phyloP scores from a whole-genome alignment of 2,888 invertebrate species.

The Hoplodrina blanda region DNA sequence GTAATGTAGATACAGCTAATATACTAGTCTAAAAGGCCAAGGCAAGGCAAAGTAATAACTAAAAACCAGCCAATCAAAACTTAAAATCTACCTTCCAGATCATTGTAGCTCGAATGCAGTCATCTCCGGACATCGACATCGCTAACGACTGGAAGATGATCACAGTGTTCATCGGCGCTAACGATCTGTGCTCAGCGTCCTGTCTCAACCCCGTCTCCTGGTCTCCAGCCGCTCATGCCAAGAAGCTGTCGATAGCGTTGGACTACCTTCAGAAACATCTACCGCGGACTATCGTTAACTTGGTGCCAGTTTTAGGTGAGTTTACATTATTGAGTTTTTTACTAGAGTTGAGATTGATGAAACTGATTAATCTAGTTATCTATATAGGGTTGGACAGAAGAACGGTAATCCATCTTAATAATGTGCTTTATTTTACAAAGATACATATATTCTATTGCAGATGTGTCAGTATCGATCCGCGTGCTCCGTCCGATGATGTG shows the following conservation, averaged over 20 bases:
- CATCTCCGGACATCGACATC: conserved; percentile 91
- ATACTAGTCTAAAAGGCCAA: too few species aligned
- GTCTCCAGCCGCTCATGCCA: conserved; percentile 91
- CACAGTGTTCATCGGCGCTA: conserved; percentile 94
- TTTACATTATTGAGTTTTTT: not conserved
- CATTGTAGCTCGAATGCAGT: conserved; percentile 92
- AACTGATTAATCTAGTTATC: too few species aligned
- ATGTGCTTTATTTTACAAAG: not conserved
- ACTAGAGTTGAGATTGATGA: not conserved
- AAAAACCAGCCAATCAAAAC: not conserved
- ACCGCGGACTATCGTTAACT: conserved; percentile 93
- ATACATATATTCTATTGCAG: conserved; percentile 79
- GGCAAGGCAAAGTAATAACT: too few species aligned
- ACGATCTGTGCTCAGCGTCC: conserved; percentile 94
- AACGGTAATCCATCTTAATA: too few species aligned
- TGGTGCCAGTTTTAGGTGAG: conserved; percentile 93
- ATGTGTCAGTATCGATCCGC: conserved; percentile 93
- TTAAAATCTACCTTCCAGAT: conserved; percentile 78
- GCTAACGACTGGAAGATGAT: conserved; percentile 94
- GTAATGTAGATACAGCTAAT: too few species aligned
- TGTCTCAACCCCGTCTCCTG: conserved; percentile 91
- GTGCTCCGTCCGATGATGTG: conserved; percentile 92
- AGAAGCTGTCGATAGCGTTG: conserved; percentile 91
- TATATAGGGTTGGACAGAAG: too few species aligned
- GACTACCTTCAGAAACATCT: conserved; percentile 92